Percentiles rank a stretch among this genome's conserved stretches.
Conservation (phyloP, 2,888 invertebrate species). For the Euplagia quadripunctaria region DNA sequence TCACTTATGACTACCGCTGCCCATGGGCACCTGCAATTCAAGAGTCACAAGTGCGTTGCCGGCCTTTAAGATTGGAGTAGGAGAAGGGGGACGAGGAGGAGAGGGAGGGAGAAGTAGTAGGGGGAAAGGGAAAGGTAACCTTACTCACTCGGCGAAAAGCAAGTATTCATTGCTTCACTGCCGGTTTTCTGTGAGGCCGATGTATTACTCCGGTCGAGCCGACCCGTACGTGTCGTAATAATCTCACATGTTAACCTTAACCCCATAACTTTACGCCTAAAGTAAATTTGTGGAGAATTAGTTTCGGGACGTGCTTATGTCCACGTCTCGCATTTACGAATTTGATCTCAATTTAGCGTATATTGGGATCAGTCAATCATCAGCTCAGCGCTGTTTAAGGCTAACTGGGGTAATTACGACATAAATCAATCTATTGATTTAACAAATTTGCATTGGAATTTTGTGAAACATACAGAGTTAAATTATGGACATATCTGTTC, state of each 20-base stretch:
- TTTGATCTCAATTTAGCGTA: slow-evolving; percentile 14
- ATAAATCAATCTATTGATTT: slow-evolving; percentile 7
- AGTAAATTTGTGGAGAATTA: background rate
- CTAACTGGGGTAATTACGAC: slow-evolving; percentile 24
- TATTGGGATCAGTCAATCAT: slow-evolving; percentile 38
- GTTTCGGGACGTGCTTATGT: slow-evolving; percentile 23
- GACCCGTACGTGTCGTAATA: too few relatives aligned
- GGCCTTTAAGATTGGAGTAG: too few relatives aligned
- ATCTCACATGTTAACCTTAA: slow-evolving; percentile 9
- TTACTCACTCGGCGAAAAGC: too few relatives aligned
- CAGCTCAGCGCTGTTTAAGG: slow-evolving; percentile 20
- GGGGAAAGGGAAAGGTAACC: too few relatives aligned
- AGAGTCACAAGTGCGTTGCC: too few relatives aligned
- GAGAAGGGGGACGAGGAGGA: too few relatives aligned
- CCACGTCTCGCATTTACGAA: slow-evolving; percentile 29
- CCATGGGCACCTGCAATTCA: too few relatives aligned
- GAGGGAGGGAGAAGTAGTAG: too few relatives aligned
- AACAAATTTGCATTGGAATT: background rate
- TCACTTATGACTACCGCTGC: too few relatives aligned
- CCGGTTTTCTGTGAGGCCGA: too few relatives aligned
- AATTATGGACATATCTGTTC: background rate
- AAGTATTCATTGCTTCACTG: too few relatives aligned
- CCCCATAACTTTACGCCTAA: background rate
- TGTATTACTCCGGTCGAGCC: too few relatives aligned
- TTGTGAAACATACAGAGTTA: background rate